Conservation (phyloP, 2,888 invertebrate genomes). For the Synanthedon formicaeformis region DNA sequence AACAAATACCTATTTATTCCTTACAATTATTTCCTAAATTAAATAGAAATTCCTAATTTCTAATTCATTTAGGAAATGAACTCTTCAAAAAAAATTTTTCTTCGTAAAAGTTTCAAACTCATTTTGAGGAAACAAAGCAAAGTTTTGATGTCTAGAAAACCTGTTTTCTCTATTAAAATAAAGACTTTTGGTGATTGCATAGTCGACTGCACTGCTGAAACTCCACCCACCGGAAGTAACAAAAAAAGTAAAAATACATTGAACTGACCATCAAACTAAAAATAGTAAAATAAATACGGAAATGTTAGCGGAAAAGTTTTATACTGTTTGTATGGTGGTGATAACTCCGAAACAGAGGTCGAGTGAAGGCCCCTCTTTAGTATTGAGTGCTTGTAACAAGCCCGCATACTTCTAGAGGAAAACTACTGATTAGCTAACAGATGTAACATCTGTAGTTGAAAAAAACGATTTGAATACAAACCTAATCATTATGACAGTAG, state of each 20-base stretch:
- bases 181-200: too few relatives aligned
- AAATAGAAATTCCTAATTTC: too few relatives aligned
- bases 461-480: not conserved
- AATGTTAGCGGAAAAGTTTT: constrained; percentile 20
- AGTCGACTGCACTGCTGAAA: too few relatives aligned
- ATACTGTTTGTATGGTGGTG: constrained; percentile 12
- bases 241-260: constrained; percentile 1
- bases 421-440: not conserved
- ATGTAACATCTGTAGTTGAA: not conserved
- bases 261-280: constrained; percentile 6
- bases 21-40: too few relatives aligned
- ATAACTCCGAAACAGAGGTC: constrained; percentile 13
- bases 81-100: too few relatives aligned
- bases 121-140: too few relatives aligned
- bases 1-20: too few relatives aligned
- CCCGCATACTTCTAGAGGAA: constrained; percentile 10
- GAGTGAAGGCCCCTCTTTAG: constrained; percentile 5
- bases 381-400: constrained; percentile 10
- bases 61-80: too few relatives aligned
- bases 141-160: too few relatives aligned
- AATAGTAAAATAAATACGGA: constrained; percentile 17
- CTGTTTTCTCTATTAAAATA: too few relatives aligned
- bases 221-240: too few relatives aligned
- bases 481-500: not conserved
- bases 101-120: too few relatives aligned